These are phyloP conservation scores for Aulostomus chinensis DNA, from an alignment of 2,797 vertebrate species.

Conservation along the genomic window DNA sequence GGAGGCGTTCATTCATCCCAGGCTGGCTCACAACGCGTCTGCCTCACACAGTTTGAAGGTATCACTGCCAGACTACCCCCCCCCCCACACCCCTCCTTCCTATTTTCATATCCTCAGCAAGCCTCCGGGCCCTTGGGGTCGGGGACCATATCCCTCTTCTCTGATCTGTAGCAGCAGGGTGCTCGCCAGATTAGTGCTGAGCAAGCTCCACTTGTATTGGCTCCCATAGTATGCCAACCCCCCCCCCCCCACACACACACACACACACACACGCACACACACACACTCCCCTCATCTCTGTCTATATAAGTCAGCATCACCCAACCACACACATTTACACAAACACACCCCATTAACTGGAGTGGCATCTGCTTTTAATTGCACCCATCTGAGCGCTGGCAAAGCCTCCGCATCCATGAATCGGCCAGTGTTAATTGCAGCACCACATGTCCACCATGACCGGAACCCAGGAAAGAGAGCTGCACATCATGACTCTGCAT, in stretches of 20 bases:
- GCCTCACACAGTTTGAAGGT: not conserved
- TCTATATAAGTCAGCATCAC: constrained; percentile 19
- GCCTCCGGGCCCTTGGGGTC: constrained; percentile 27
- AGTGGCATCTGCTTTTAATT: constrained; percentile 72
- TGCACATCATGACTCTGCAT: constrained; percentile 32
- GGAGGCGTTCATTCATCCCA: too few relatives aligned
- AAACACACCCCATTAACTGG: constrained; percentile 35
- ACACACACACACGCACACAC: constrained; percentile 14
- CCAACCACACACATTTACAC: constrained; percentile 15
- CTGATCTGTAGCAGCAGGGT: constrained; percentile 56
- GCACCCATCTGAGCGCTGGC: constrained; percentile 59
- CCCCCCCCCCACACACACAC: constrained; percentile 15
- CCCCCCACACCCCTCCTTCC: not conserved
- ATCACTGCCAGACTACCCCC: not conserved
- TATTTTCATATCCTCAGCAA: constrained; percentile 35
- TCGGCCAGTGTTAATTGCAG: constrained; percentile 53
- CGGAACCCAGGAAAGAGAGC: constrained; percentile 1
- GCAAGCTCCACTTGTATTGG: constrained; percentile 34
- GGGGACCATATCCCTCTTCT: constrained; percentile 39
- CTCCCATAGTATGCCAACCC: constrained; percentile 34
- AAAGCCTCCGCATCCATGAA: constrained; percentile 30
- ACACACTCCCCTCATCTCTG: too few relatives aligned
- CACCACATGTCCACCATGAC: constrained; percentile 25
- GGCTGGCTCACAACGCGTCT: constrained; percentile 6
- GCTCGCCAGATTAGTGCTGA: constrained; percentile 47